phyloP scores from a whole-genome alignment of 2,113 vertebrate genomes.

The Lutjanus erythropterus region DNA sequence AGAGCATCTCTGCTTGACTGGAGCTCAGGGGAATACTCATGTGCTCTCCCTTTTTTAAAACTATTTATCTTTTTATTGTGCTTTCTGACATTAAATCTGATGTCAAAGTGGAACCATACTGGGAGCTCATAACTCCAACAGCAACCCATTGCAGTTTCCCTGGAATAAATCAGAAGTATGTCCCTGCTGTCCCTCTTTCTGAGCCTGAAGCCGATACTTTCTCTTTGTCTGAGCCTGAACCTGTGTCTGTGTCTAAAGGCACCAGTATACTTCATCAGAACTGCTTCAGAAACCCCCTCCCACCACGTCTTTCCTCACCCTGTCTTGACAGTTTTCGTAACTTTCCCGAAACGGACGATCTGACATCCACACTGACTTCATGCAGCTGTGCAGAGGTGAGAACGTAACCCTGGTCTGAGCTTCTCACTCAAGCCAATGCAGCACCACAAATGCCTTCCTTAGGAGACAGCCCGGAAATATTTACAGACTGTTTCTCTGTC shows the following conservation, averaged over 20 bases:
- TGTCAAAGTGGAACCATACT: neutral
- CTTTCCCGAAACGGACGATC: neutral
- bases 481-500: neutral
- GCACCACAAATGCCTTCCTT: neutral
- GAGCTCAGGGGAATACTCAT: neutral
- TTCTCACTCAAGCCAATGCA: too few species aligned
- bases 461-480: neutral
- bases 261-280: too few species aligned
- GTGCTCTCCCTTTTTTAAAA: neutral
- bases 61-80: neutral
- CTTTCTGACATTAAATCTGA: neutral
- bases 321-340: neutral
- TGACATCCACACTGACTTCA: neutral
- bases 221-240: neutral
- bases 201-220: neutral
- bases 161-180: neutral
- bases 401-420: neutral
- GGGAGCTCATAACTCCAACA: conserved; percentile 1
- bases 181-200: neutral
- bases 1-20: neutral
- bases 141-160: neutral
- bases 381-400: neutral
- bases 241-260: too few species aligned
- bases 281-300: too few species aligned
- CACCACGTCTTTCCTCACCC: neutral